A percentile compares a stretch with the other conserved stretches of the same genome.
Evolutionary conservation across 2,113 vertebrate species (phyloP).

Genomic region (Anhinga rufa): DNA sequence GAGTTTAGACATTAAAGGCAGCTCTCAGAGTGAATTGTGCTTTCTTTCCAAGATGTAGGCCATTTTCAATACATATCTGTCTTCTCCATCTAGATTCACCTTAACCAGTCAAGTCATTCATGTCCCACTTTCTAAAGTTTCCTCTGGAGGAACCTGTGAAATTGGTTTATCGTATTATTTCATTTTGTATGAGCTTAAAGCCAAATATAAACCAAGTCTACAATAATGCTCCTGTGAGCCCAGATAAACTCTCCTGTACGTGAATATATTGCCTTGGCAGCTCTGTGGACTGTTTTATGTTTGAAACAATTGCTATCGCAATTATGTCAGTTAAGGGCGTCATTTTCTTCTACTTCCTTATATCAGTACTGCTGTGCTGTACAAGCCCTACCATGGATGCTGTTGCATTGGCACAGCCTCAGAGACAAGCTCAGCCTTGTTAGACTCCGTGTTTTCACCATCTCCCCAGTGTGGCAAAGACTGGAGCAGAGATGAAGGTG

Average conservation of each 20-base stretch:
- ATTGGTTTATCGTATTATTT: slow-evolving; percentile 38
- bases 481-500: not conserved
- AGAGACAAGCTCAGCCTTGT: not conserved
- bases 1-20: not conserved
- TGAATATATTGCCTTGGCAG: not conserved
- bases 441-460: not conserved
- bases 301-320: not conserved
- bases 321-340: not conserved
- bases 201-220: slow-evolving; percentile 39
- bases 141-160: slow-evolving; percentile 39
- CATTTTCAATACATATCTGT: not conserved
- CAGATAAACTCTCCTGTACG: not conserved
- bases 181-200: slow-evolving; percentile 23
- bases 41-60: not conserved
- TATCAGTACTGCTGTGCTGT: not conserved
- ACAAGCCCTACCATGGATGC: not conserved
- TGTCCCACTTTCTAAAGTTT: slow-evolving; percentile 28
- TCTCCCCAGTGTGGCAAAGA: not conserved
- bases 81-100: not conserved
- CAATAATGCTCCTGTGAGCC: not conserved
- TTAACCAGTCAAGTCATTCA: slow-evolving; percentile 2
- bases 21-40: not conserved
- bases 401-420: not conserved
- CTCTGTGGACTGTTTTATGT: not conserved
- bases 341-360: not conserved